phyloP scores from a whole-genome alignment of 2,797 vertebrate species.

The Darevskia nairensis region DNA sequence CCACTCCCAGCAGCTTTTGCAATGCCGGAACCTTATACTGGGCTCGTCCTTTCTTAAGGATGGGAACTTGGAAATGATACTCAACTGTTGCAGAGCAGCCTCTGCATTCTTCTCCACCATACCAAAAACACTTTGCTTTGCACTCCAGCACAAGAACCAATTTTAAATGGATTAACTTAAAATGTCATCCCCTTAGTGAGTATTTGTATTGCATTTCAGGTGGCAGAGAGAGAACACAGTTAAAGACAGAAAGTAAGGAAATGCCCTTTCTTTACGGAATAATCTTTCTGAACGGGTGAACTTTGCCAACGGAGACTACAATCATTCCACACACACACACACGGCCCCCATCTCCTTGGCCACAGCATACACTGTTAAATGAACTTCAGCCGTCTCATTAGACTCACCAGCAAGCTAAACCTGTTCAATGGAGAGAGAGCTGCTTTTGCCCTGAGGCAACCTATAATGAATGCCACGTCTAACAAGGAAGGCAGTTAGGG shows the following conservation, averaged over 20 bases:
- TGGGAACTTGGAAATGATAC: not conserved
- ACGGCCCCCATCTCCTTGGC: not conserved
- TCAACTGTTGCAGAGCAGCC: not conserved
- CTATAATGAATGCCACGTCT: not conserved
- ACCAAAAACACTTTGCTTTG: slow-evolving; percentile 10
- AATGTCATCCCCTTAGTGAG: slow-evolving; percentile 46
- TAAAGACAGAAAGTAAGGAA: slow-evolving; percentile 41
- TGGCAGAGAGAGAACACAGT: slow-evolving; percentile 40
- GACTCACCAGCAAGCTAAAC: slow-evolving; percentile 19
- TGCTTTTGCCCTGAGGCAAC: not conserved
- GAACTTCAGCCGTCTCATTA: slow-evolving; percentile 30
- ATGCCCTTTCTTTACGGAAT: slow-evolving; percentile 19
- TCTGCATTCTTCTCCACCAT: not conserved
- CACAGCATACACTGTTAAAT: fast-evolving
- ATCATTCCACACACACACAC: not conserved
- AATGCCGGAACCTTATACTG: too few species aligned
- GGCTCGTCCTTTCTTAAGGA: not conserved
- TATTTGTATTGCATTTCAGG: slow-evolving; percentile 40
- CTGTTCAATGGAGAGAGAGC: not conserved
- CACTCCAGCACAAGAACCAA: slow-evolving; percentile 40
- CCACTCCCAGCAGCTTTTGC: not conserved
- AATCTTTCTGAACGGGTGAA: not conserved
- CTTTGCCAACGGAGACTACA: slow-evolving; percentile 2
- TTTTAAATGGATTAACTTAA: slow-evolving; percentile 50
- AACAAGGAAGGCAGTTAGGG: slow-evolving; percentile 48